These are phyloP conservation scores for Amphimallon solstitiale DNA, from an alignment of 2,888 invertebrate species.

Conservation along the genomic window DNA sequence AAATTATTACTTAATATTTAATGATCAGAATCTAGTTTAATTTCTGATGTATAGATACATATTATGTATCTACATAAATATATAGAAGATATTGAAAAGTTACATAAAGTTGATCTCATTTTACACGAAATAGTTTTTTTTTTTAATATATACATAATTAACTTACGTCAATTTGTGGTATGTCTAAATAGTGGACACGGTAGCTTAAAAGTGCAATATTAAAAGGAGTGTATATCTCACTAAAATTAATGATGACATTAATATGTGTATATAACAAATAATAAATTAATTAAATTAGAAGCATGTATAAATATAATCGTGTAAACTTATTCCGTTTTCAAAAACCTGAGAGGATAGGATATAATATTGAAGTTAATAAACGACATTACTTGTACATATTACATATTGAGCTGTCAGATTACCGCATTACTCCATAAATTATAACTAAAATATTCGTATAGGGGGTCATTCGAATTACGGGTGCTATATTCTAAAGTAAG, in stretches of 20 bases:
- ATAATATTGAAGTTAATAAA: too few relatives aligned
- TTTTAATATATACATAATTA: slow-evolving; percentile 11
- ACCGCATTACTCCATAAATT: too few relatives aligned
- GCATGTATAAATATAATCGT: background rate
- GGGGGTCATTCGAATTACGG: too few relatives aligned
- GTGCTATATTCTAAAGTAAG: too few relatives aligned
- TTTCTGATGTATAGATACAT: background rate
- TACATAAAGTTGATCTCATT: slow-evolving; percentile 27
- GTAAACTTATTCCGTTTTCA: too few relatives aligned
- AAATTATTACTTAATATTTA: slow-evolving; percentile 30
- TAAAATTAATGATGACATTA: background rate
- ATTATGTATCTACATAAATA: slow-evolving; percentile 2
- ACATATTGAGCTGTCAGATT: too few relatives aligned
- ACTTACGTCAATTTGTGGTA: slow-evolving; percentile 25
- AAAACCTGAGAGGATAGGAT: too few relatives aligned
- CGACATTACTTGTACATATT: too few relatives aligned
- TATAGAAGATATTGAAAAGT: slow-evolving; percentile 34
- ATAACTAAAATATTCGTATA: too few relatives aligned
- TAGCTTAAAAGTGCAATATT: slow-evolving; percentile 1
- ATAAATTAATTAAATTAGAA: too few relatives aligned
- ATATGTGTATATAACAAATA: too few relatives aligned
- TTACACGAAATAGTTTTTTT: slow-evolving; percentile 8
- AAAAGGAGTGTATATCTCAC: background rate
- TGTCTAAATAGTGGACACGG: slow-evolving; percentile 4
- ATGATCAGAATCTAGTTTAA: slow-evolving; percentile 8